Evolutionary conservation across 1,140 invertebrate species (phyloP).

Genomic region (Drosophila azteca): DNA sequence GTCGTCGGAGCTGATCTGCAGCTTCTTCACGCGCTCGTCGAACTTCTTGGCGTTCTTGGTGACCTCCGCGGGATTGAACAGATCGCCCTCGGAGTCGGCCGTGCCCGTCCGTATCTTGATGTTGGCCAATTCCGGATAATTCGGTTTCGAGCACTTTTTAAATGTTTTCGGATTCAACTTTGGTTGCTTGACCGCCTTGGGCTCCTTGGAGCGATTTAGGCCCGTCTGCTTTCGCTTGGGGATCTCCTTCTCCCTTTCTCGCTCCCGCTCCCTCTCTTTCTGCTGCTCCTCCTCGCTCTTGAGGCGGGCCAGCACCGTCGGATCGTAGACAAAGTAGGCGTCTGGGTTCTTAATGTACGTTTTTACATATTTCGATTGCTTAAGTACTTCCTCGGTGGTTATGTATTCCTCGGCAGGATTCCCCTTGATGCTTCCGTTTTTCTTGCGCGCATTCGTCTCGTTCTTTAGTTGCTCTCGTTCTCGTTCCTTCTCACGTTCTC

Average conservation of each 20-base stretch:
- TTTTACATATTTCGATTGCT: slow-evolving; percentile 83
- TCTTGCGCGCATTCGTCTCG: slow-evolving; percentile 53
- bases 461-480: slow-evolving; percentile 64
- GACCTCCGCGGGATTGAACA: slow-evolving; percentile 76
- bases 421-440: slow-evolving; percentile 14
- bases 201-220: slow-evolving; percentile 6
- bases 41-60: slow-evolving; percentile 82
- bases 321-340: slow-evolving; percentile 79
- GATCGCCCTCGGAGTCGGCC: slow-evolving; percentile 39
- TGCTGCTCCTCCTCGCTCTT: slow-evolving; percentile 70
- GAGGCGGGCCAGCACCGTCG: slow-evolving; percentile 70
- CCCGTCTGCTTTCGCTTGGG: slow-evolving; percentile 51
- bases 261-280: slow-evolving; percentile 1
- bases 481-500: slow-evolving; percentile 53
- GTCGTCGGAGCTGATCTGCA: slow-evolving; percentile 80
- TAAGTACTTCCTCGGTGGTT: slow-evolving; percentile 83
- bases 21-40: slow-evolving; percentile 77
- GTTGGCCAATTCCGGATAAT: slow-evolving; percentile 82
- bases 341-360: slow-evolving; percentile 83
- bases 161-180: slow-evolving; percentile 26
- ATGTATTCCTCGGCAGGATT: slow-evolving; percentile 63
- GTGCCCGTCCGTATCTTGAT: slow-evolving; percentile 78
- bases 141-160: slow-evolving; percentile 79
- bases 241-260: slow-evolving; percentile 19
- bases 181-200: slow-evolving; percentile 7